A percentile compares a stretch with the other conserved stretches of the same genome.
These are phyloP conservation scores for Pterocles orientalis DNA, from an alignment of 2,113 vertebrate genomes.

Conservation along the genomic window DNA sequence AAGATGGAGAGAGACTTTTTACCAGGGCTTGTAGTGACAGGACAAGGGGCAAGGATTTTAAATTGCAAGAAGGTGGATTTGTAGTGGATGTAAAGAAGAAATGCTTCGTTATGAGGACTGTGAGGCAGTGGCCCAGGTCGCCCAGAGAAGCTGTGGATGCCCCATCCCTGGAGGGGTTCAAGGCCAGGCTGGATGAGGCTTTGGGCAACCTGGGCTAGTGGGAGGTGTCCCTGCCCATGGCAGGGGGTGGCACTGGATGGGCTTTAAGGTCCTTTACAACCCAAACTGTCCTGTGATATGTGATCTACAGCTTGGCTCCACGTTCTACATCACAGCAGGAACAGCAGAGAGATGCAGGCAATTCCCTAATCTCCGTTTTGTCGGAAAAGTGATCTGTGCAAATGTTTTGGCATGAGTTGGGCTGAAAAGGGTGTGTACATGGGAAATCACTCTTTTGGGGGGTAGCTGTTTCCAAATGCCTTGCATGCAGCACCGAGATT, in stretches of 20 bases:
- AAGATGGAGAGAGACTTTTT: neutral
- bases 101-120: neutral
- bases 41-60: neutral
- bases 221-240: neutral
- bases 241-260: neutral
- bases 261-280: neutral
- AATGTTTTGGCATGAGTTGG: neutral
- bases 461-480: neutral
- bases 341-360: neutral
- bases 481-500: neutral
- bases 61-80: neutral
- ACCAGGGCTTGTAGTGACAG: neutral
- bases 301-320: neutral
- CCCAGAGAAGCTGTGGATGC: neutral
- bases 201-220: neutral
- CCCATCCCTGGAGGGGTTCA: neutral
- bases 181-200: neutral
- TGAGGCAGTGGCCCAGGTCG: neutral
- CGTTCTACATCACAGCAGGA: neutral
- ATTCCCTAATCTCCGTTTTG: neutral
- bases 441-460: accelerated
- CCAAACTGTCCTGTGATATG: neutral
- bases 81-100: neutral
- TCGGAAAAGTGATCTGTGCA: neutral
- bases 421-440: neutral